A percentile compares a stretch with the other conserved stretches of the same genome.
These are phyloP conservation scores for Amitus sp. DNA, from an alignment of 2,888 invertebrate species.

Conservation along the genomic window DNA sequence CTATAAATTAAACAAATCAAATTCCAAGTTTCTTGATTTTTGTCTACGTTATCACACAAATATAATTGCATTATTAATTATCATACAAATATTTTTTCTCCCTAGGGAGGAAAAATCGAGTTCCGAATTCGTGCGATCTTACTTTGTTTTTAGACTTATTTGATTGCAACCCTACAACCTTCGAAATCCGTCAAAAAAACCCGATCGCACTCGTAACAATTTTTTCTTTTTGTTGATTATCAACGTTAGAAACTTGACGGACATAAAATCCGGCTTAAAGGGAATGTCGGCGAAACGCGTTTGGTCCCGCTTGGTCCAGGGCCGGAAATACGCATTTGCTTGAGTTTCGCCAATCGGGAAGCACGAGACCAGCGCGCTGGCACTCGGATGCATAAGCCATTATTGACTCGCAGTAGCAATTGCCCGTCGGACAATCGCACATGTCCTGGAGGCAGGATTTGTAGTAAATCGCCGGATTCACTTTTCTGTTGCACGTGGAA, in stretches of 20 bases:
- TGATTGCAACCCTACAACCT: too few relatives aligned
- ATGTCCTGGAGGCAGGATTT: conserved; percentile 89
- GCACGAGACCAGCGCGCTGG: conserved; percentile 77
- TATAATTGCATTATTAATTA: too few relatives aligned
- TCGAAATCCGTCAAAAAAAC: too few relatives aligned
- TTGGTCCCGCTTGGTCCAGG: conserved; percentile 51
- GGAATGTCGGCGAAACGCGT: conserved; percentile 32
- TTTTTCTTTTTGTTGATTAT: too few relatives aligned
- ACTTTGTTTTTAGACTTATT: too few relatives aligned
- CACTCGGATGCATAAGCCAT: conserved; percentile 92
- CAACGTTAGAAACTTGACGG: background rate
- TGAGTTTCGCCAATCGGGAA: conserved; percentile 77
- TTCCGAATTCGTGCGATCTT: too few relatives aligned
- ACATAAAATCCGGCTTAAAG: background rate
- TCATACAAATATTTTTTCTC: too few relatives aligned
- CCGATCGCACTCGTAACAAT: too few relatives aligned
- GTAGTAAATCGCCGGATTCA: conserved; percentile 85
- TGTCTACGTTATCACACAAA: too few relatives aligned
- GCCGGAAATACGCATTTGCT: conserved; percentile 72
- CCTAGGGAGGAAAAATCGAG: too few relatives aligned
- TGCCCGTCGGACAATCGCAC: conserved; percentile 83
- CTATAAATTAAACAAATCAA: too few relatives aligned
- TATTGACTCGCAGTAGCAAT: conserved; percentile 91
- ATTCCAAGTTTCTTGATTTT: too few relatives aligned
- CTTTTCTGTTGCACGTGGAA: conserved; percentile 76